Evolutionary conservation across 2,113 vertebrate genomes (phyloP).

Genomic region (Himantopus leucocephalus): DNA sequence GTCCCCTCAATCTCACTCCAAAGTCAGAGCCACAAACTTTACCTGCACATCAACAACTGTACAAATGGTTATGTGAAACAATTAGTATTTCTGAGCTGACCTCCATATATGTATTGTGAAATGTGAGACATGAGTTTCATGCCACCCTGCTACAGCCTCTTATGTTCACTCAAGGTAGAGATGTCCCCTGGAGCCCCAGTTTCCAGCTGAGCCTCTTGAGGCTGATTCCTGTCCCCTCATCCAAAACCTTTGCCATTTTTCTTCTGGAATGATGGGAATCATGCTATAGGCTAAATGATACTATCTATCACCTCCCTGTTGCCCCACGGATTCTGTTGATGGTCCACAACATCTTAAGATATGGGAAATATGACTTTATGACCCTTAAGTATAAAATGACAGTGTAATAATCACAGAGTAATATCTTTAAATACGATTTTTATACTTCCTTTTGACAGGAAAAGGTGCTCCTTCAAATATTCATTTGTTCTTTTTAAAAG

Average conservation of each 20-base stretch:
- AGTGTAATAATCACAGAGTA: neutral
- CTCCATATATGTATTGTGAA: neutral
- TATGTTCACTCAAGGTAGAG: neutral
- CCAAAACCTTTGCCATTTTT: neutral
- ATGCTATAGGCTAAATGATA: neutral
- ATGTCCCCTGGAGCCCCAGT: neutral
- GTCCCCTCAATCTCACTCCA: neutral
- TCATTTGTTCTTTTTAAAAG: neutral
- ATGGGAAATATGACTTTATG: neutral
- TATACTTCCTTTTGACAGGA: neutral
- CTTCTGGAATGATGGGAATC: neutral
- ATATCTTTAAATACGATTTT: neutral
- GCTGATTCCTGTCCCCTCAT: neutral
- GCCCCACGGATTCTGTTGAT: neutral
- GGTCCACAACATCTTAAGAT: neutral
- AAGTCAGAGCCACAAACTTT: neutral
- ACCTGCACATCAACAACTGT: neutral
- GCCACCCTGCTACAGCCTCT: neutral
- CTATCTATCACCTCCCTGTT: neutral
- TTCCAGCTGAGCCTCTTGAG: neutral
- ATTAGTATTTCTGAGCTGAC: neutral
- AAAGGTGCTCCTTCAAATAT: neutral
- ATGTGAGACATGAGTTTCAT: neutral
- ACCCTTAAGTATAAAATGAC: neutral
- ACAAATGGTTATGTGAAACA: neutral